Percentiles rank a stretch among this genome's conserved stretches.
Evolutionary conservation across 53 echinoderm and acorn worm species (phyloP).

Genomic region (Crossaster papposus): DNA sequence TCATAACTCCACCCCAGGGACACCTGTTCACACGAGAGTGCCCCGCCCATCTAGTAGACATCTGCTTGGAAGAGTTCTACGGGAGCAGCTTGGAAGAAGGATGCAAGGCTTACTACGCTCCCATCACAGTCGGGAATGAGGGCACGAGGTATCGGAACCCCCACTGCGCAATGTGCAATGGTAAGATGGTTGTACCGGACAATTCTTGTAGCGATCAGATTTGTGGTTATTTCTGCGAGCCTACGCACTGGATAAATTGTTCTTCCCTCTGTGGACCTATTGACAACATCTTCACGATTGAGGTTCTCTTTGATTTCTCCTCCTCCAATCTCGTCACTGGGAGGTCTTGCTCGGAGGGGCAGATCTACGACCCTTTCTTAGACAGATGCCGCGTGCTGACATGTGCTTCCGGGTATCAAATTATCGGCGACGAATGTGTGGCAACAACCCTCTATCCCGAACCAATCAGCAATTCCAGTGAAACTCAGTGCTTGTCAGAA

Average conservation of each 20-base stretch:
- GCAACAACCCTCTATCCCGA: neutral
- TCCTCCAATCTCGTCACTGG: neutral
- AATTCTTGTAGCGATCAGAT: conserved; percentile 11
- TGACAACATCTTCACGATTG: conserved; percentile 33
- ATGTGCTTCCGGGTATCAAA: conserved; percentile 33
- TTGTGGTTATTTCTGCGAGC: neutral
- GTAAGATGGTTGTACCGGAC: neutral
- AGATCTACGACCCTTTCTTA: conserved; percentile 63
- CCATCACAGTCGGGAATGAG: neutral
- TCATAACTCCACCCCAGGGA: neutral
- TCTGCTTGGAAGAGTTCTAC: conserved; percentile 3
- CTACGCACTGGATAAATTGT: conserved; percentile 18
- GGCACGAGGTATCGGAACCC: conserved; percentile 46
- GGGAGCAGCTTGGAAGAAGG: neutral
- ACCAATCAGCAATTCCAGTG: neutral
- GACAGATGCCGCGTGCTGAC: conserved; percentile 53
- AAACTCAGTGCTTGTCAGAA: no score
- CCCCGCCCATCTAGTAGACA: conserved; percentile 20
- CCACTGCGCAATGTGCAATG: conserved; percentile 65
- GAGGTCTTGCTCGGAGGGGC: conserved; percentile 22
- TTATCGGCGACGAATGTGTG: conserved; percentile 28
- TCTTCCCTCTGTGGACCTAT: neutral
- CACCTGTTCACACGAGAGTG: conserved; percentile 11
- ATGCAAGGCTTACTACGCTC: conserved; percentile 51
- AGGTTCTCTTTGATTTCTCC: conserved; percentile 51